Percentiles rank a stretch among this genome's conserved stretches.
Conservation (phyloP, 2,888 invertebrate genomes). For the Lithodes maja region DNA sequence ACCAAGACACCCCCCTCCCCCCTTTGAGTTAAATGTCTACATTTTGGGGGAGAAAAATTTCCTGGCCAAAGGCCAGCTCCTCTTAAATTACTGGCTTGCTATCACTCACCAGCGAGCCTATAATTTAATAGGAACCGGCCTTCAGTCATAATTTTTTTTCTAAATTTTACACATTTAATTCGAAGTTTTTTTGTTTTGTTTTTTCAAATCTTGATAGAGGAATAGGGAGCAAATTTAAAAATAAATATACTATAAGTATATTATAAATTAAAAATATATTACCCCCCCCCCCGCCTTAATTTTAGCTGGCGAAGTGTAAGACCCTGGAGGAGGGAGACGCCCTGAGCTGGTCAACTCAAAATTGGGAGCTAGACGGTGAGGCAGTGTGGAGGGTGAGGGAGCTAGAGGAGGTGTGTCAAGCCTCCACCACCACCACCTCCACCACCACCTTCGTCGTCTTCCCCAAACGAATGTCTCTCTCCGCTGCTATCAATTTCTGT, state of each 20-base stretch:
- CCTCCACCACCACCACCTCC: not conserved
- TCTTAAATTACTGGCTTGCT: too few species aligned
- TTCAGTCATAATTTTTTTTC: too few species aligned
- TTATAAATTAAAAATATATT: not conserved
- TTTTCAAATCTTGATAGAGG: too few species aligned
- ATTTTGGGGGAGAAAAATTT: too few species aligned
- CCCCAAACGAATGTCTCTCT: not conserved
- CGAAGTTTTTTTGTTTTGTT: too few species aligned
- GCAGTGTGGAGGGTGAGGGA: not conserved
- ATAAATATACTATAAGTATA: not conserved
- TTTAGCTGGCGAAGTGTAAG: slow-evolving; percentile 20
- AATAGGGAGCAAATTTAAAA: too few species aligned
- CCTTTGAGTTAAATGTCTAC: too few species aligned
- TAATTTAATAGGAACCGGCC: too few species aligned
- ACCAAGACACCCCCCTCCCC: too few species aligned
- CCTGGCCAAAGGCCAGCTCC: too few species aligned
- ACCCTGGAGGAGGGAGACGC: slow-evolving; percentile 18
- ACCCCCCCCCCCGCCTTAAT: not conserved
- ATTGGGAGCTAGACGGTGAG: not conserved
- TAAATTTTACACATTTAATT: too few species aligned
- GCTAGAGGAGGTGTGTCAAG: not conserved
- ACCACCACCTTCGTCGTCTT: not conserved
- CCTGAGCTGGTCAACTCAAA: not conserved
- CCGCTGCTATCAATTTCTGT: not conserved
- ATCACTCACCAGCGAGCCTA: too few species aligned